phyloP scores from a whole-genome alignment of 2,113 vertebrate species.

The Boleophthalmus pectinirostris region DNA sequence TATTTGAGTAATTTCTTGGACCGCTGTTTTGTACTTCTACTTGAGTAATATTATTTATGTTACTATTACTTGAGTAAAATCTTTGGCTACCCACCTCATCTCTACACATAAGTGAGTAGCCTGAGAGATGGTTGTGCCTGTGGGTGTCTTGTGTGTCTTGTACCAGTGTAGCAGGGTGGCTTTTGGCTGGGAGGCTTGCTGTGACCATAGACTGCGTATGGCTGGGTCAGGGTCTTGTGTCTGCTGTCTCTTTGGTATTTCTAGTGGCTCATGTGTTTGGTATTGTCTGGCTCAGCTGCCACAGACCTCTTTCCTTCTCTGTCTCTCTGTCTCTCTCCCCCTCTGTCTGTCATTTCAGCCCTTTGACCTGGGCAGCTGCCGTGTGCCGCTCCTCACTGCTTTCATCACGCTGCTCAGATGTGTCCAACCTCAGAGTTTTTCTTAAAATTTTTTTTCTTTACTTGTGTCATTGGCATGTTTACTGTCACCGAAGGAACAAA shows the following conservation, averaged over 20 bases:
- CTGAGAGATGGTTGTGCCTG: too few relatives aligned
- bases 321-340: not conserved
- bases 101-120: too few relatives aligned
- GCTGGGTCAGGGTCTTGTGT: slow-evolving; percentile 26
- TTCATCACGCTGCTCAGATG: too few relatives aligned
- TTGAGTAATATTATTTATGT: too few relatives aligned
- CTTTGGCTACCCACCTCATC: too few relatives aligned
- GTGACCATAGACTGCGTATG: slow-evolving; percentile 27
- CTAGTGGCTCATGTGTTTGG: slow-evolving; percentile 73
- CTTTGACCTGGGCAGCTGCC: not conserved
- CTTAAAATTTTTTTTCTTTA: too few relatives aligned
- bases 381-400: not conserved
- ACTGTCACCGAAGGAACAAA: too few relatives aligned
- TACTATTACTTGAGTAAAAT: too few relatives aligned
- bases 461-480: too few relatives aligned
- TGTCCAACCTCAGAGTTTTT: too few relatives aligned
- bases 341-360: not conserved
- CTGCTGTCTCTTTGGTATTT: slow-evolving; percentile 65
- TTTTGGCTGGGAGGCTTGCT: slow-evolving; percentile 29
- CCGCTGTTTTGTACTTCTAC: too few relatives aligned
- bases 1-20: too few relatives aligned
- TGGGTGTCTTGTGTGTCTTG: not conserved
- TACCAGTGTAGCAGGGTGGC: not conserved
- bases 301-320: not conserved
- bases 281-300: slow-evolving; percentile 76